Evolutionary conservation across 2,888 invertebrate genomes (phyloP).

Genomic region (Andrena fulva): DNA sequence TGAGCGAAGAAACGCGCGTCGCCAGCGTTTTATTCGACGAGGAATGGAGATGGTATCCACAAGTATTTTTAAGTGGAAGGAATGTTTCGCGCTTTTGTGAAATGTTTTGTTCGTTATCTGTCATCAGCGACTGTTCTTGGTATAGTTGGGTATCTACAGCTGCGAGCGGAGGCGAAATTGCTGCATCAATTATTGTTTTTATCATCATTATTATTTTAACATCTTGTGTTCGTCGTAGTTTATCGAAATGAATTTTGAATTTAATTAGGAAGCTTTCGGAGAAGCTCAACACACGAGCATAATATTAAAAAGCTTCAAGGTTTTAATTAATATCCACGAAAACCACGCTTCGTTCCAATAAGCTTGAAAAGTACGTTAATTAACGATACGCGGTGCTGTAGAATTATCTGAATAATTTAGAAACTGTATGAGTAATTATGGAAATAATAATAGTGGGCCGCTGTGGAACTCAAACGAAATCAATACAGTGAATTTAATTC

Average conservation of each 20-base stretch:
- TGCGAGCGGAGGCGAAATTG: too few species aligned
- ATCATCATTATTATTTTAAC: too few species aligned
- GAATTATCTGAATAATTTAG: constrained; percentile 37
- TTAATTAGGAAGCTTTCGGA: constrained; percentile 14
- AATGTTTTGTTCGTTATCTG: too few species aligned
- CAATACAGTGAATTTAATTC: constrained; percentile 43
- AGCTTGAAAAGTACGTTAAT: constrained; percentile 1
- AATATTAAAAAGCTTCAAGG: neutral
- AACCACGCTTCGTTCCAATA: neutral
- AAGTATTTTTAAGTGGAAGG: neutral
- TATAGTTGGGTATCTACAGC: too few species aligned
- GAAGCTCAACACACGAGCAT: neutral
- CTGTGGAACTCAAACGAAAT: constrained; percentile 37
- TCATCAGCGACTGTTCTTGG: too few species aligned
- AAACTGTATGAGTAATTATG: constrained; percentile 31
- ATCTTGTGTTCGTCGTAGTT: neutral
- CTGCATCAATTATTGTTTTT: too few species aligned
- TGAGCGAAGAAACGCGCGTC: neutral
- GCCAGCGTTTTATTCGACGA: neutral
- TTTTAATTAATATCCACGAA: neutral
- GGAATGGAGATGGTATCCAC: neutral
- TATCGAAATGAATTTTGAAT: constrained; percentile 6
- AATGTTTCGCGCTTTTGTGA: too few species aligned
- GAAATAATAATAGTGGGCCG: constrained; percentile 29
- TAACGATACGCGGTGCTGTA: constrained; percentile 5